Conservation (phyloP, 1,140 invertebrate genomes). For the Bombus sibiricus region DNA sequence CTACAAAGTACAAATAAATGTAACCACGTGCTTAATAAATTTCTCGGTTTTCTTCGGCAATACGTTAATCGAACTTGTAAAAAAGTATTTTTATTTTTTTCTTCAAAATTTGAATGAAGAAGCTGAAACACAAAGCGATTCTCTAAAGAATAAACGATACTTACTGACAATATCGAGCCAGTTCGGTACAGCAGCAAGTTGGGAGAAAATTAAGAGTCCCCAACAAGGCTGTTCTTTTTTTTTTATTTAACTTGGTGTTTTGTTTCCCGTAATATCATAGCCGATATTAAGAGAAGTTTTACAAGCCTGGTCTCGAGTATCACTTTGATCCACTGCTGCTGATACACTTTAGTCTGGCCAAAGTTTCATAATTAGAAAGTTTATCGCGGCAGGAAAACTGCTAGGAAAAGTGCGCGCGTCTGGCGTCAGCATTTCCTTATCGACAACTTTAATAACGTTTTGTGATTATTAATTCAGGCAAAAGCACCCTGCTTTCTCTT, state of each 20-base stretch:
- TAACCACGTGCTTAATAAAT: too few species aligned
- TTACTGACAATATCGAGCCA: neutral
- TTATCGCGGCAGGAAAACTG: slow-evolving; percentile 31
- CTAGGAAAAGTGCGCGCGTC: slow-evolving; percentile 33
- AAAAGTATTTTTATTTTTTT: too few species aligned
- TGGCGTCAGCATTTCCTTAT: slow-evolving; percentile 47
- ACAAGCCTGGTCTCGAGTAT: slow-evolving; percentile 31
- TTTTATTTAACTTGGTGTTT: slow-evolving; percentile 19
- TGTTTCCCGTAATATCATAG: slow-evolving; percentile 23
- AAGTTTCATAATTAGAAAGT: slow-evolving; percentile 55
- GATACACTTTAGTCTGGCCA: slow-evolving; percentile 13
- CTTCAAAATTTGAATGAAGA: neutral
- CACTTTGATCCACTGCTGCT: slow-evolving; percentile 35
- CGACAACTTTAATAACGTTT: slow-evolving; percentile 34
- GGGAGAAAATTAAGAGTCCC: neutral
- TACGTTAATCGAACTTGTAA: too few species aligned
- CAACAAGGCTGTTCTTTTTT: neutral
- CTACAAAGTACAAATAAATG: too few species aligned
- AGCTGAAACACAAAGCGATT: neutral
- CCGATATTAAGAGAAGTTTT: slow-evolving; percentile 41
- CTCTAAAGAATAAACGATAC: neutral
- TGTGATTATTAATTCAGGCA: slow-evolving; percentile 30
- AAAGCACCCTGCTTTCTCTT: neutral
- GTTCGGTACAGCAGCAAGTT: neutral
- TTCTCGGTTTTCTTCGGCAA: too few species aligned